Conservation (phyloP, 1,140 invertebrate genomes). For the Drosophila sp. region DNA sequence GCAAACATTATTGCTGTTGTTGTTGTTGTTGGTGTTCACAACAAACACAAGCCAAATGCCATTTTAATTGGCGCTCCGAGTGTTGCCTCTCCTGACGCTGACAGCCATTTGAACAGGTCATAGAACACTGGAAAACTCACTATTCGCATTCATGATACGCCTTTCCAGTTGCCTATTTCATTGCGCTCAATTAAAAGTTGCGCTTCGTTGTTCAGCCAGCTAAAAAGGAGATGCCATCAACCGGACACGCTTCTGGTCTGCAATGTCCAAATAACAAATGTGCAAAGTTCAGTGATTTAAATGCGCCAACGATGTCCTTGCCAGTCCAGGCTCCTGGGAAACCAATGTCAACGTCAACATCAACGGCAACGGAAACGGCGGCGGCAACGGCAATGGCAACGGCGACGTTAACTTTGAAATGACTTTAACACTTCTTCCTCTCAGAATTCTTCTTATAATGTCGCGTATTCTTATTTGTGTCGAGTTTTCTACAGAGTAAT, state of each 20-base stretch:
- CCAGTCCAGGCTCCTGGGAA: constrained; percentile 21
- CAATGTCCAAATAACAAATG: constrained; percentile 65
- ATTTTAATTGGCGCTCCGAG: constrained; percentile 76
- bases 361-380: background rate
- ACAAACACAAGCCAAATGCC: constrained; percentile 55
- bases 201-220: constrained; percentile 32
- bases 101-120: constrained; percentile 29
- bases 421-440: constrained; percentile 27
- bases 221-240: background rate
- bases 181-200: constrained; percentile 77
- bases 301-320: constrained; percentile 55
- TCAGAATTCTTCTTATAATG: background rate
- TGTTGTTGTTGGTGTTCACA: constrained; percentile 16
- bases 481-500: constrained; percentile 5
- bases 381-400: too few relatives aligned
- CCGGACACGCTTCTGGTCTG: constrained; percentile 39
- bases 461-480: background rate
- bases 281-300: constrained; percentile 75
- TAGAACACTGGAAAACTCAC: constrained; percentile 6
- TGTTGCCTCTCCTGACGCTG: constrained; percentile 32
- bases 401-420: constrained; percentile 24
- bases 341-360: constrained; percentile 37
- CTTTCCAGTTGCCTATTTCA: constrained; percentile 55
- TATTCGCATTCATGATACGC: constrained; percentile 8
- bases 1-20: constrained; percentile 3